Conservation (phyloP, 2,888 invertebrate genomes). For the Ramazzottius varieornatus region DNA sequence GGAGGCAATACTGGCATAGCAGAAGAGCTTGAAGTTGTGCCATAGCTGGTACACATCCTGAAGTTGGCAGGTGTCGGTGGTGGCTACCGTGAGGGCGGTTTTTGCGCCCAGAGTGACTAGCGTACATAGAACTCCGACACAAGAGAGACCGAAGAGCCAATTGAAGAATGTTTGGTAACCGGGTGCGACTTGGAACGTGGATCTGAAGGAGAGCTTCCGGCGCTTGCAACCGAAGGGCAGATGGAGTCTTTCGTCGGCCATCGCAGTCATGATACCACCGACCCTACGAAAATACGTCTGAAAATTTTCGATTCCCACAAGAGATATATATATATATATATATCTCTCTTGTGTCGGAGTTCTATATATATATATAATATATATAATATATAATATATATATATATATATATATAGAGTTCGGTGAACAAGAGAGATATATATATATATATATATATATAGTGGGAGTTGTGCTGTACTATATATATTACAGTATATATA, state of each 20-base stretch:
- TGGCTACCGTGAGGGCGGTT: background rate
- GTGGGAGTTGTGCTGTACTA: too few species aligned
- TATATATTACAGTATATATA: too few species aligned
- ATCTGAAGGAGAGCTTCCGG: background rate
- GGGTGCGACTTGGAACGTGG: background rate
- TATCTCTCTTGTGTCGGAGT: too few species aligned
- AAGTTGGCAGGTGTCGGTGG: background rate
- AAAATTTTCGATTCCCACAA: too few species aligned
- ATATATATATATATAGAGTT: too few species aligned
- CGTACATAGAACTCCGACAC: background rate
- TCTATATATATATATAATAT: too few species aligned
- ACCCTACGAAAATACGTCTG: too few species aligned
- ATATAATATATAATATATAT: too few species aligned
- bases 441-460: too few species aligned
- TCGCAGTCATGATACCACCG: background rate
- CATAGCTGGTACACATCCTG: background rate
- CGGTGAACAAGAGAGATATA: too few species aligned
- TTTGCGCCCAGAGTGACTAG: background rate
- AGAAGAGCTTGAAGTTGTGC: background rate
- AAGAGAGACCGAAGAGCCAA: background rate
- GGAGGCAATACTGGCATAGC: background rate
- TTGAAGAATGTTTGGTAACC: background rate
- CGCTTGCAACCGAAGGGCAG: background rate
- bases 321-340: too few species aligned
- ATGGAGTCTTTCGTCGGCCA: background rate